Evolutionary conservation across 2,888 invertebrate genomes (phyloP), one percentile per base, ranked within the genome.

Genomic region (Lottia scabra): DNA sequence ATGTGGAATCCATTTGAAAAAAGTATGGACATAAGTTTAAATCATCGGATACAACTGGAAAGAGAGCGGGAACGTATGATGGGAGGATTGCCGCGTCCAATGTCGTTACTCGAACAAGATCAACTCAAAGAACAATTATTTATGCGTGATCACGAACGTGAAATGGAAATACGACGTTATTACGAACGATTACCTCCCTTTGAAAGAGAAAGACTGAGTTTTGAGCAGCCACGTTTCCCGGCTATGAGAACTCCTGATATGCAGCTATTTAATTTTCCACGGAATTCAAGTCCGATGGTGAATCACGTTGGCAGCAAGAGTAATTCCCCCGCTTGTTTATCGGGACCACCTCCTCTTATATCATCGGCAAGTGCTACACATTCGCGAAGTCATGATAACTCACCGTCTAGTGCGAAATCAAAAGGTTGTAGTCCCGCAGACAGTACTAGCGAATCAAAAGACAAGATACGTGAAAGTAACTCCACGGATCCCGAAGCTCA

Each of bases 1-100:
- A 68, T 85, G 75, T 85, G 85, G 84, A 83, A 80, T 71, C 83
- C 82, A 4, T 81, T 82, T 76, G 85, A 85, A 62, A 84, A 84
- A 72, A 76, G 77, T 56, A 72, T 80, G 38, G 65, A 75, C 38
- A 80, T 78, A 65, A 79, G 80, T 43, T 75, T 75, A 63, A 78
- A 77, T 70, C 83, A 82, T 44, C 74, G 82, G 62, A 62, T 83
- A 8, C 80, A 81, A 65, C 68, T 79, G 64, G 75, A 75, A 67
- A 48, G 72, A 13, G 82, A 83, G 64, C 71, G 84, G 10, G 84
- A 86, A 26, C 78, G 82, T 2, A 78, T 85, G 75, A 77, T 83
- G 10, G 78, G 73, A 16, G 74, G 81, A 13, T 78, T 82, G 27
- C 73, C 79, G 10, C 75, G 74, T 23, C 66, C 71, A 23, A 70